Evolutionary conservation across 2,113 vertebrate species (phyloP).

Genomic region (Austrofundulus limnaeus): DNA sequence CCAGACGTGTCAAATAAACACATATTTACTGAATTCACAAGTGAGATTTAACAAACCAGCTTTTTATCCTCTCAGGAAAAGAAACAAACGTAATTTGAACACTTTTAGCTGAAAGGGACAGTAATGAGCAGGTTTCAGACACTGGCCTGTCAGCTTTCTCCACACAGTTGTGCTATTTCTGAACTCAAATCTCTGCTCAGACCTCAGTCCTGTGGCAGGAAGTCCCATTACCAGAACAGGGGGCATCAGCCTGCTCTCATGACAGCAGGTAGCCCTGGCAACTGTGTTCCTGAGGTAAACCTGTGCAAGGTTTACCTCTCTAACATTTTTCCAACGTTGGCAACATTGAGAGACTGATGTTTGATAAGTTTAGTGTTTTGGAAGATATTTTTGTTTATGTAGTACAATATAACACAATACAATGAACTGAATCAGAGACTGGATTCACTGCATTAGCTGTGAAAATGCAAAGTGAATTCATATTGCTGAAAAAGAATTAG

Average conservation of each 20-base stretch:
- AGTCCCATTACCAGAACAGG: constrained; percentile 37
- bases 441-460: too few relatives aligned
- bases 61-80: neutral
- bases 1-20: neutral
- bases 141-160: constrained; percentile 20
- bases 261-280: constrained; percentile 23
- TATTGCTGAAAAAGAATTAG: too few relatives aligned
- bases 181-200: constrained; percentile 41
- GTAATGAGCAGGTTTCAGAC: constrained; percentile 41
- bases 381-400: too few relatives aligned
- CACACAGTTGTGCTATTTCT: constrained; percentile 46
- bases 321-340: neutral
- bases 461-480: too few relatives aligned
- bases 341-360: constrained; percentile 1
- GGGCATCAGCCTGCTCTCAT: constrained; percentile 47
- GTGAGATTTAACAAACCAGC: neutral
- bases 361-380: too few relatives aligned
- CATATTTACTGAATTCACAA: neutral
- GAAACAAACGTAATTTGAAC: constrained; percentile 2
- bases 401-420: too few relatives aligned
- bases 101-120: neutral
- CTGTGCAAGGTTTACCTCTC: constrained; percentile 20
- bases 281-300: constrained; percentile 7
- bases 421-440: too few relatives aligned
- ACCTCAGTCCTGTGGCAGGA: constrained; percentile 35